Percentiles rank a stretch among this genome's conserved stretches.
Conservation (phyloP, 1,140 invertebrate species). For the Euura saliciscinereae region DNA sequence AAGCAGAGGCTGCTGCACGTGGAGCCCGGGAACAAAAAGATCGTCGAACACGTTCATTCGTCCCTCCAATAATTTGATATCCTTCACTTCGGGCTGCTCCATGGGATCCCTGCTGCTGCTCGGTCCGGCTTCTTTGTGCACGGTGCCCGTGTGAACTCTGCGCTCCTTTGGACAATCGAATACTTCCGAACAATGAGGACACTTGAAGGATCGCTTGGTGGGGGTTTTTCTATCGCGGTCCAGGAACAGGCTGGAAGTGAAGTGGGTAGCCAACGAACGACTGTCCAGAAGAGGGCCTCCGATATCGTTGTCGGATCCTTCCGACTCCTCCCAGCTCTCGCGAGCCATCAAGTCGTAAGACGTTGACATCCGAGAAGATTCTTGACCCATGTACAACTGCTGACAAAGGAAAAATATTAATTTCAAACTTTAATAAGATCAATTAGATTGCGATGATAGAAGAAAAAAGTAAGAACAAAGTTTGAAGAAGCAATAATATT, state of each 20-base stretch:
- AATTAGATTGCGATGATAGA: conserved; percentile 21
- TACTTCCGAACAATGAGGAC: conserved; percentile 64
- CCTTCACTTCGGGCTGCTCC: conserved; percentile 49
- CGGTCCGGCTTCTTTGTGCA: conserved; percentile 59
- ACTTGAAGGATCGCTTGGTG: conserved; percentile 61
- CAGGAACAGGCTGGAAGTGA: conserved; percentile 55
- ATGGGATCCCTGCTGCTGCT: conserved; percentile 47
- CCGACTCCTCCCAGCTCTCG: conserved; percentile 71
- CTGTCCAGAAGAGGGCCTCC: conserved; percentile 53
- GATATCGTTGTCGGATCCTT: conserved; percentile 67
- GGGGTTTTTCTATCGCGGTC: conserved; percentile 58
- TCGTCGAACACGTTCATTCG: conserved; percentile 56
- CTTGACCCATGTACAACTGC: conserved; percentile 64
- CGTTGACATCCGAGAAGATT: conserved; percentile 64
- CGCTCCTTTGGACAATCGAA: conserved; percentile 72
- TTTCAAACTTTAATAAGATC: conserved; percentile 9
- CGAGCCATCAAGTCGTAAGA: conserved; percentile 71
- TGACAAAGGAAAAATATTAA: conserved; percentile 28
- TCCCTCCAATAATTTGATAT: conserved; percentile 55
- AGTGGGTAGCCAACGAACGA: conserved; percentile 55
- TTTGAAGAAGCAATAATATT: not conserved
- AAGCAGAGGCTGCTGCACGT: conserved; percentile 49
- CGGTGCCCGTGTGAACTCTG: conserved; percentile 64
- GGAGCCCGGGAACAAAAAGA: conserved; percentile 52
- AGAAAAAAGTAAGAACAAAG: not conserved